phyloP scores from a whole-genome alignment of 2,888 invertebrate genomes.

The Drosophila kuntzei region DNA sequence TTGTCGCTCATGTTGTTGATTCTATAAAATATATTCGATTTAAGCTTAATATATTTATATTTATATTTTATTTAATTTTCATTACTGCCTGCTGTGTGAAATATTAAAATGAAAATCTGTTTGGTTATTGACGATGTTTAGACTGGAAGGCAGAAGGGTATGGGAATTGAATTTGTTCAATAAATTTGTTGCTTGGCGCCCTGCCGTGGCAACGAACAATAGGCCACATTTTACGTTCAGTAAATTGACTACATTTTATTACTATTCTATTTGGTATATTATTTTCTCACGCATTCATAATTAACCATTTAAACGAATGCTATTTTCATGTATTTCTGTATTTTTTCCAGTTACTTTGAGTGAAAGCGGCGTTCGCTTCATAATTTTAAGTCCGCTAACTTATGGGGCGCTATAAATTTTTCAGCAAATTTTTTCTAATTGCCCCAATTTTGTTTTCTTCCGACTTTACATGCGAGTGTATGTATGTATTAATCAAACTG shows the following conservation, averaged over 20 bases:
- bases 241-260: conserved; percentile 11
- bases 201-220: conserved; percentile 68
- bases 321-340: conserved; percentile 13
- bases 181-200: conserved; percentile 68
- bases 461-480: conserved; percentile 14
- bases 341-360: conserved; percentile 31
- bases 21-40: conserved; percentile 16
- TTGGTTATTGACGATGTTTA: conserved; percentile 4
- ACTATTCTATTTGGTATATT: conserved; percentile 26
- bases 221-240: conserved; percentile 10
- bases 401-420: conserved; percentile 38
- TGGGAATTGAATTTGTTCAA: conserved; percentile 68
- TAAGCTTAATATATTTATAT: not conserved
- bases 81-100: conserved; percentile 55
- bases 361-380: conserved; percentile 60
- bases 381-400: conserved; percentile 14
- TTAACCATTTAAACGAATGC: conserved; percentile 23
- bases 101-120: conserved; percentile 3
- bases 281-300: conserved; percentile 64
- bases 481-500: not conserved
- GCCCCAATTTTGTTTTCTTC: conserved; percentile 47
- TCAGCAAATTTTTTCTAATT: conserved; percentile 54
- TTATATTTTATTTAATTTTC: conserved; percentile 1
- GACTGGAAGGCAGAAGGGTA: conserved; percentile 1
- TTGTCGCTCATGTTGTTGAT: conserved; percentile 49